Evolutionary conservation across 1,140 invertebrate genomes (phyloP), one percentile per base, ranked within the genome.

Genomic region (Cotesia glomerata): DNA sequence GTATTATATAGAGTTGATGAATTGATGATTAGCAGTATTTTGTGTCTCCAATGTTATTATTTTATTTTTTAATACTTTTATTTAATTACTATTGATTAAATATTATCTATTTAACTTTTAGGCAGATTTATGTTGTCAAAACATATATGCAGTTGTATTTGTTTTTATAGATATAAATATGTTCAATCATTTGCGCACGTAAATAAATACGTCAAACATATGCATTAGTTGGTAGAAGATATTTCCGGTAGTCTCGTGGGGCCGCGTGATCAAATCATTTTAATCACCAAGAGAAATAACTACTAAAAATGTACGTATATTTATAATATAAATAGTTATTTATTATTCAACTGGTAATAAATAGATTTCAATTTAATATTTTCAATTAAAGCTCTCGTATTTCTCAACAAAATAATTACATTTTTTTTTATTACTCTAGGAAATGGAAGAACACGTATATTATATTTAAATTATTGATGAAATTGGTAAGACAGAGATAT

Each of bases 121-220:
- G 5, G 13, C 56, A 18, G 9, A 18, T 18, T 58, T 58, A 26
- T 58, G 3, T 58, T 26, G 7, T 58, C 5, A 2, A 26, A 26
- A 26, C 26, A 5, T 54, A 8, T 5, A 54, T 54, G 5, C n/a
- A 14, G 2, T 54, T 54, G 13, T 14, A 16, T 54, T 14, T 54
- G 16, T 52, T 59, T 34, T 26, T 8, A 59, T 32, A 59, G 5
- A 54, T 54, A 14, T 14, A 54, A 16, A n/a, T 54, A 14, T 14
- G n/a, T 54, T 54, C 52, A 13, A 58, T 62, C 59, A n/a, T 39
- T 16, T 36, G 32, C 59, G n/a, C 59, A 49, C 9, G 62, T 36
- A 64, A 67, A 49, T 14, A 32, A 18, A 67, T 67, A 67, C 65
- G 49, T 67, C 65, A 67, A 67, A 67, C 49, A 18, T 54, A 49